Percentiles rank a stretch among this genome's conserved stretches.
Evolutionary conservation across 2,888 invertebrate species (phyloP).

Genomic region (Nymphalis c-album): DNA sequence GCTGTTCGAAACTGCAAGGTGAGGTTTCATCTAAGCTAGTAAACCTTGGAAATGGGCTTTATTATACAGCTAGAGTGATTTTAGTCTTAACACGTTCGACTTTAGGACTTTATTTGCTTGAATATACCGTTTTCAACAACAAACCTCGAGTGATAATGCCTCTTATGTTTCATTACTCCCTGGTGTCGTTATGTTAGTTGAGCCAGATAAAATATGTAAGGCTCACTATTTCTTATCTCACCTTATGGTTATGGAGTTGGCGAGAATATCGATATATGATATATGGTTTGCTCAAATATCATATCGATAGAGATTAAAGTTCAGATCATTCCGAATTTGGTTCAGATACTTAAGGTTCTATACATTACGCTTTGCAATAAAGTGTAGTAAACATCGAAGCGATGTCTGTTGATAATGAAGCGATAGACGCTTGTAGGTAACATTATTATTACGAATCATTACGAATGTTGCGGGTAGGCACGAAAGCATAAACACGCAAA

Average conservation of each 20-base stretch:
- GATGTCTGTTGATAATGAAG: too few species aligned
- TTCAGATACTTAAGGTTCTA: too few species aligned
- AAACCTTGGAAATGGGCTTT: conserved; percentile 10
- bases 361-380: too few species aligned
- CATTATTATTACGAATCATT: too few species aligned
- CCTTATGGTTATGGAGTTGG: background rate
- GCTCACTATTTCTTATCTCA: background rate
- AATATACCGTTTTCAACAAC: background rate
- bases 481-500: too few species aligned
- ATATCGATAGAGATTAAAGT: too few species aligned
- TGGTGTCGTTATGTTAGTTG: conserved; percentile 2
- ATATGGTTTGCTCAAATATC: too few species aligned
- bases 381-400: too few species aligned
- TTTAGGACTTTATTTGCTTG: background rate
- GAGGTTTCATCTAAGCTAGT: conserved; percentile 7
- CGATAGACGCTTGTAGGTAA: too few species aligned
- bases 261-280: too few species aligned
- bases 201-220: conserved; percentile 2
- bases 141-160: conserved; percentile 5
- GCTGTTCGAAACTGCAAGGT: conserved; percentile 8
- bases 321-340: too few species aligned
- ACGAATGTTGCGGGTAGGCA: too few species aligned
- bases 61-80: conserved; percentile 3
- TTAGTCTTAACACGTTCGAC: background rate
- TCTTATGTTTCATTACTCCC: conserved; percentile 11